Base-by-base conservation (phyloP, 2,888 invertebrate genomes). In the Drosophila mettleri region DNA sequence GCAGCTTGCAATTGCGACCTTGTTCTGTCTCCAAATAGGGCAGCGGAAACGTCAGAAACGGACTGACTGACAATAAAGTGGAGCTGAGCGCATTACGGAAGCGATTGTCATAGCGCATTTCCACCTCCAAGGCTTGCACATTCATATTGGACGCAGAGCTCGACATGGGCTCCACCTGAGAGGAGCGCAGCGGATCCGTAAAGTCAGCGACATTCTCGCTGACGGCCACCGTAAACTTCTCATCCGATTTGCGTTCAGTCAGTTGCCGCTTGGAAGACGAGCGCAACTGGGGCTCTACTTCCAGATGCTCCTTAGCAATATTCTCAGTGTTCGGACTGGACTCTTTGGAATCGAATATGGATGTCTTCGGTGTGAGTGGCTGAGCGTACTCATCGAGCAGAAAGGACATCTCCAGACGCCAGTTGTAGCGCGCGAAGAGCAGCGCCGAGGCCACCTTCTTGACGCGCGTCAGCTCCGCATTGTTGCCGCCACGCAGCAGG, bases 381-480 rank as follows among this genome's bases (percentile, higher is more conserved):
- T 94, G 93, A 0, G 96, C 97, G 81, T 97, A 97, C 90, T 97
- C 97, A 70, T 97, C 97, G 93, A 98, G 94, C 39, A 97, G 93
- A 91, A 98, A 98, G 0, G 98, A 96, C 85, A 96, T 96, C 92
- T 99, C 99, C 43, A 99, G 93, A 51, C 96, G 94, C 95, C 98
- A 97, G 84, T 98, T 98, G 91, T 99, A 99, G 72, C 91, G 89
- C 0, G 92, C 92, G 71, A 91, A 96, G 0, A 98, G 94, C 93
- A 98, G 94, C 88, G 96, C 95, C 49, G 95, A 95, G 0, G 96
- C 95, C 0, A 98, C 96, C 82, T 94, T 95, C 91, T 99, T 98
- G 0, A 98, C 95, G 89, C 95, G 94, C 10, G 94, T 93, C 8
- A 98, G 93, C 90, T 98, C 98, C n/a, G 93, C 90, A 59, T 94